A percentile compares a stretch with the other conserved stretches of the same genome.
These are phyloP conservation scores for Nephrocerus scutellatus DNA, from an alignment of 2,888 invertebrate genomes.

Conservation along the genomic window DNA sequence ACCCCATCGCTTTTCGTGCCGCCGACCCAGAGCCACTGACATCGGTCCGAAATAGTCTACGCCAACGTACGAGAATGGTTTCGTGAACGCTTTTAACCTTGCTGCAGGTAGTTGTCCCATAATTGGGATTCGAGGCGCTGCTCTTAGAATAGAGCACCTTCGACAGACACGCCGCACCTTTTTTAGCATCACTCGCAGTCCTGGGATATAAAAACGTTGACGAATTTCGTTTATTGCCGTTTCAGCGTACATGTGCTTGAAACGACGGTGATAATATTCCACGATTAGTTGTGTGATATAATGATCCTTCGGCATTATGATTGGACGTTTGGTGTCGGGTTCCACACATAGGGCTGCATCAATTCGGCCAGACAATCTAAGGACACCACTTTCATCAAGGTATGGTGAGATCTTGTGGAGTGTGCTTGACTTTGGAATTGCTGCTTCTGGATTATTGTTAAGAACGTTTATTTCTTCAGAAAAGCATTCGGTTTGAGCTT, in stretches of 20 bases:
- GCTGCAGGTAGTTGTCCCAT: constrained; percentile 10
- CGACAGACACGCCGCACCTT: constrained; percentile 4
- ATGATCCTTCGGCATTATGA: no score
- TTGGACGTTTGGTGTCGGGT: no score
- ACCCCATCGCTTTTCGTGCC: constrained; percentile 14
- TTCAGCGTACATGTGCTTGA: constrained; percentile 7
- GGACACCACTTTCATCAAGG: no score
- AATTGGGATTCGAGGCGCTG: constrained; percentile 3
- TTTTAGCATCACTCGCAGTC: not conserved
- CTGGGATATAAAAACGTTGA: constrained; percentile 9
- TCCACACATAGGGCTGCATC: no score
- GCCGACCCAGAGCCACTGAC: constrained; percentile 9
- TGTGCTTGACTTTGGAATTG: no score
- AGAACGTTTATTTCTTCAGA: no score
- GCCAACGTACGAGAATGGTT: constrained; percentile 15
- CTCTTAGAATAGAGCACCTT: constrained; percentile 8
- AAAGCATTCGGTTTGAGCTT: no score
- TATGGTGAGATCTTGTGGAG: no score
- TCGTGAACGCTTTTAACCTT: constrained; percentile 10
- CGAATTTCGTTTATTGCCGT: constrained; percentile 16
- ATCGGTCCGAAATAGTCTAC: constrained; percentile 19
- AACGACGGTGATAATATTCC: no score
- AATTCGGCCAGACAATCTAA: no score
- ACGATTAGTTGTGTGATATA: no score
- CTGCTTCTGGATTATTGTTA: no score